Evolutionary conservation across 2,888 invertebrate species (phyloP).

Genomic region (Listrodromus nycthemerus): DNA sequence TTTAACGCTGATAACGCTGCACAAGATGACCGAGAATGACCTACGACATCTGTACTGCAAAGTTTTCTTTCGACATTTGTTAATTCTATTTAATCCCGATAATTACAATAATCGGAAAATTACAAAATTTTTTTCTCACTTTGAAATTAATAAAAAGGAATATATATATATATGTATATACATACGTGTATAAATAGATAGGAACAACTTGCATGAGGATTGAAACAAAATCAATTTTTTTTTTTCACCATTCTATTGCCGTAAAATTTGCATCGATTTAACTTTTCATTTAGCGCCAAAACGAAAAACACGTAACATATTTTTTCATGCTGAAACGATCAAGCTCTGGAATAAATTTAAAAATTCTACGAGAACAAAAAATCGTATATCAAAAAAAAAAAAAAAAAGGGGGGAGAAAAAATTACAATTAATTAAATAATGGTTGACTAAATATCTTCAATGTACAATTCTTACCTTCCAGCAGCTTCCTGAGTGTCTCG

Average conservation of each 20-base stretch:
- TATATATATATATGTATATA: too few species aligned
- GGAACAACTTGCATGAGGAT: background rate
- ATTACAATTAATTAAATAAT: background rate
- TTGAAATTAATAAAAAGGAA: too few species aligned
- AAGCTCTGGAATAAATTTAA: too few species aligned
- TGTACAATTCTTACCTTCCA: slow-evolving; percentile 80
- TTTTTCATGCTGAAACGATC: too few species aligned
- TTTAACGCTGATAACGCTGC: slow-evolving; percentile 35
- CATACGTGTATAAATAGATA: background rate
- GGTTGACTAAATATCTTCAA: background rate
- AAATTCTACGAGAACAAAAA: too few species aligned
- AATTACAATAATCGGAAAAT: background rate
- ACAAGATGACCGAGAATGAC: slow-evolving; percentile 36
- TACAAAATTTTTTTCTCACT: background rate
- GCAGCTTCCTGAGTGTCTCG: slow-evolving; percentile 78
- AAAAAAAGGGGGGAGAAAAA: too few species aligned
- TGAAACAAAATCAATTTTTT: background rate
- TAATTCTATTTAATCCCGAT: background rate
- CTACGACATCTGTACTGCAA: background rate
- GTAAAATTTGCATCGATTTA: background rate
- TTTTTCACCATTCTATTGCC: background rate
- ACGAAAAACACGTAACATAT: background rate
- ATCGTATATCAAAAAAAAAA: too few species aligned
- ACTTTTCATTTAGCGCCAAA: background rate
- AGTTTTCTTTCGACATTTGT: background rate